Base-by-base conservation (phyloP, 1,140 invertebrate species). In the Euglossa dilemma region DNA sequence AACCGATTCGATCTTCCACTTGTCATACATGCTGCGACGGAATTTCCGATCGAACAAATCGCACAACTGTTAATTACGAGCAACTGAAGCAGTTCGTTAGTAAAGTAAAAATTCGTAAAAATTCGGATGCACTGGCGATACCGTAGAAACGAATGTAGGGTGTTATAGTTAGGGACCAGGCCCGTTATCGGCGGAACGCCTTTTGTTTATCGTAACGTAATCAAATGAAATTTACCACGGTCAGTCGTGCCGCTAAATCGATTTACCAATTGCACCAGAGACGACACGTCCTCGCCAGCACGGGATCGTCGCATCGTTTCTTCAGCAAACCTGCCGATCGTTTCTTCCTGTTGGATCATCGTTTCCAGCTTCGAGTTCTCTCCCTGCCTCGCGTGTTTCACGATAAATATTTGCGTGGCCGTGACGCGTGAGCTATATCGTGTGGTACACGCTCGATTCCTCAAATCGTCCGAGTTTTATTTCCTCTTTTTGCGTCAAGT, bases 211-310 rank as follows among this genome's bases (percentile, higher is more conserved):
- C 5, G 5, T 43, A 67, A 56, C 59, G 36, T 69, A 78, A 57
- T 78, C n/a, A 23, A 57, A 69, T 69, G 23, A 78, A 67, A 67
- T 56, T 52, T 52, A 57, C n/a, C 18, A 69, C 28, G 28, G 50
- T 45, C 50, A 77, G 61, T 54, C 45, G 43, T 50, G 47, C 6
- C 25, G 16, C 18, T 76, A 76, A 76, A 76, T 52, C 59, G 64
- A 76, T 56, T 78, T 69, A 78, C 18, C 16, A 12, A 12, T 78
- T 69, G n/a, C 74, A 28, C 64, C 47, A 77, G 23, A 25, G 12
- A n/a, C 3, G 6, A 25, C 14, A 8, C 9, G 12, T 28, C 23
- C 12, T 57, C 23, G 14, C 23, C 23, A n/a, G 12, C 28, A 36
- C n/a, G 25, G 23, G 16, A n/a, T 11, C 20, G 2, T 45, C 28